Base-by-base conservation (phyloP, 2,888 invertebrate genomes). In the Eupithecia insigniata region DNA sequence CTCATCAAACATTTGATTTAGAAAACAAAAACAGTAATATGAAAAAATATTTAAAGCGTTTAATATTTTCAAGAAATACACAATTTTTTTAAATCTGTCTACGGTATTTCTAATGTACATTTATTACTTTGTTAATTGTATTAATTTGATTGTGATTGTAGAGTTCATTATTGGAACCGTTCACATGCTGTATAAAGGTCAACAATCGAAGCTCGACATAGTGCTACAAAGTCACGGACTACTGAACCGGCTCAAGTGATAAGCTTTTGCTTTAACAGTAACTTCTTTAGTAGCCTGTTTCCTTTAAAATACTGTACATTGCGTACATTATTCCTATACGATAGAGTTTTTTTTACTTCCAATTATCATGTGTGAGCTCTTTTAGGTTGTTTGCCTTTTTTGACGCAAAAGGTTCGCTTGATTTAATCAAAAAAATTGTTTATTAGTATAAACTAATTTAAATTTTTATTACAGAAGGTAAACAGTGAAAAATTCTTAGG, bases 161-260 rank as follows among this genome's bases (percentile, higher is more conserved):
- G 26, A 55, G 67, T 55, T 30, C 22, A 34, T 62, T 28, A 26
- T 26, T 55, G n/a, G 55, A 69, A 55, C n/a, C 32, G 22, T 68
- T 66, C 43, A 55, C 70, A 68, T 71, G 68, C 66, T 58, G 66
- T 69, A 32, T 65, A 69, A 67, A 76, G 69, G 73, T 77, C 75
- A 68, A 77, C 69, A 71, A 74, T 76, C 74, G 73, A 75, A 76
- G 70, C 71, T 72, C 70, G 66, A 74, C 78, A 75, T 70, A 70
- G 69, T 71, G 75, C 66, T 72, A 74, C 76, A 76, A 76, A 79
- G 80, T 76, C 80, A 80, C 76, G 76, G 77, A 74, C 70, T 16
- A 32, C 39, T 28, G 61, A 60, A 16, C 43, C 32, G 22, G 81
- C 66, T n/a, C 73, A 83, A 79, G 79, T 73, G 10, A 76, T 12